A percentile compares a stretch with the other conserved stretches of the same genome.
These are phyloP conservation scores for Tamandua tetradactyla DNA, from an alignment of 2,797 vertebrate species.

Conservation along the genomic window DNA sequence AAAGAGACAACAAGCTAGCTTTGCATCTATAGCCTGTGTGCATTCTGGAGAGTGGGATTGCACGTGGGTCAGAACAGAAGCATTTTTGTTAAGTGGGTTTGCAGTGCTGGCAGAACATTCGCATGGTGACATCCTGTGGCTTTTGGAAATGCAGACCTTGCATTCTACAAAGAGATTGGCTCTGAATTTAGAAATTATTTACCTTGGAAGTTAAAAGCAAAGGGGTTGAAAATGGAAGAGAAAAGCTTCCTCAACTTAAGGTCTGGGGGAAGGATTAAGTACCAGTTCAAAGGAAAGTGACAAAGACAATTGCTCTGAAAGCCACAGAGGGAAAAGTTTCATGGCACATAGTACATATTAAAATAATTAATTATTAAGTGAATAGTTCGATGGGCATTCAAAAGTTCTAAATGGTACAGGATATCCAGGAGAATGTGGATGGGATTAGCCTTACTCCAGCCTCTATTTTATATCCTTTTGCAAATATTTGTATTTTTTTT, in stretches of 20 bases:
- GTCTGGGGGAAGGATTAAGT: not conserved
- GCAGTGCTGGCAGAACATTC: not conserved
- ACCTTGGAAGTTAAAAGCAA: not conserved
- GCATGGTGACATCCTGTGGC: not conserved
- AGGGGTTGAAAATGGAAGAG: not conserved
- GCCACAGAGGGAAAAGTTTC: not conserved
- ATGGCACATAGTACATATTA: not conserved
- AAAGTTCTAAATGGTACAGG: not conserved
- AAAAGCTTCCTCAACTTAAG: not conserved
- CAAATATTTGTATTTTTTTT: conserved; percentile 24
- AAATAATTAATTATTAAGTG: not conserved
- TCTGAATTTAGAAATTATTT: not conserved
- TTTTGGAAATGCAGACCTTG: not conserved
- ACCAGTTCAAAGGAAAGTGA: not conserved
- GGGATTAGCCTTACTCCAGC: not conserved
- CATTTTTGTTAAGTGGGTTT: not conserved
- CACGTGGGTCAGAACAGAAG: not conserved
- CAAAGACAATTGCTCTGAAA: not conserved
- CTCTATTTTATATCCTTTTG: not conserved
- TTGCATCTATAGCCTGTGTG: not conserved
- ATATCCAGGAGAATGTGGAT: not conserved
- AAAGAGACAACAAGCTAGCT: not conserved
- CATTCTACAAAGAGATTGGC: not conserved
- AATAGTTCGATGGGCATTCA: not conserved
- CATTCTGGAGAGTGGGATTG: not conserved